phyloP scores from a whole-genome alignment of 2,113 vertebrate genomes.

The Melanerpes formicivorus region DNA sequence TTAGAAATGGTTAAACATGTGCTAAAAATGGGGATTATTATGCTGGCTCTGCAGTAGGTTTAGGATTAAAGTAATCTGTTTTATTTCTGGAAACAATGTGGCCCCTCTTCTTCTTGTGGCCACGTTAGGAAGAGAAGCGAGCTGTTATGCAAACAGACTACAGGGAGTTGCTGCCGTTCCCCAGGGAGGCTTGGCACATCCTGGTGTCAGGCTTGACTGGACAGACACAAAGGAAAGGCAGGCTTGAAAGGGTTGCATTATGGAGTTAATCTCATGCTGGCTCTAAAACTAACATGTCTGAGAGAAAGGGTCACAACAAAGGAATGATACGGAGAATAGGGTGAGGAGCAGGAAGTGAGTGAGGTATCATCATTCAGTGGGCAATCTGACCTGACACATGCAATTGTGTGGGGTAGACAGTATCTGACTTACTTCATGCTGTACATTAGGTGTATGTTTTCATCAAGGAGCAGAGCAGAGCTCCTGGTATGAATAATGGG shows the following conservation, averaged over 20 bases:
- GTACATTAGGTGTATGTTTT: not conserved
- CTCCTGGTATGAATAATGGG: not conserved
- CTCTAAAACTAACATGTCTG: constrained; percentile 30
- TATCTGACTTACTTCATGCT: not conserved
- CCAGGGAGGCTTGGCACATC: not conserved
- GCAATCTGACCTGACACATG: not conserved
- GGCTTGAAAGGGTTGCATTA: constrained; percentile 18
- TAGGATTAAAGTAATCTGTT: constrained; percentile 54
- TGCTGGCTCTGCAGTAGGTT: not conserved
- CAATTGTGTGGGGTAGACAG: not conserved
- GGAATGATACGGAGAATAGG: not conserved
- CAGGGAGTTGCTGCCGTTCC: not conserved
- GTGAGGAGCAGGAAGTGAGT: not conserved
- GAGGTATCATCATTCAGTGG: not conserved
- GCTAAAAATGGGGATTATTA: not conserved
- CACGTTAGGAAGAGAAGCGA: not conserved
- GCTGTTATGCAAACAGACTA: constrained; percentile 9
- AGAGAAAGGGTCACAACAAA: constrained; percentile 18
- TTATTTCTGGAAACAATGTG: constrained; percentile 54
- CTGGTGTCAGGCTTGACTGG: not conserved
- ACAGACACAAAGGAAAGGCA: not conserved
- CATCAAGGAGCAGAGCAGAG: not conserved
- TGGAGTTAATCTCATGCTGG: constrained; percentile 14
- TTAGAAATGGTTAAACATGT: constrained; percentile 11
- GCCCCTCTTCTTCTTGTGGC: not conserved